Evolutionary conservation across 2,888 invertebrate genomes (phyloP), one percentile per base, ranked within the genome.

Genomic region (Limenitis camilla): DNA sequence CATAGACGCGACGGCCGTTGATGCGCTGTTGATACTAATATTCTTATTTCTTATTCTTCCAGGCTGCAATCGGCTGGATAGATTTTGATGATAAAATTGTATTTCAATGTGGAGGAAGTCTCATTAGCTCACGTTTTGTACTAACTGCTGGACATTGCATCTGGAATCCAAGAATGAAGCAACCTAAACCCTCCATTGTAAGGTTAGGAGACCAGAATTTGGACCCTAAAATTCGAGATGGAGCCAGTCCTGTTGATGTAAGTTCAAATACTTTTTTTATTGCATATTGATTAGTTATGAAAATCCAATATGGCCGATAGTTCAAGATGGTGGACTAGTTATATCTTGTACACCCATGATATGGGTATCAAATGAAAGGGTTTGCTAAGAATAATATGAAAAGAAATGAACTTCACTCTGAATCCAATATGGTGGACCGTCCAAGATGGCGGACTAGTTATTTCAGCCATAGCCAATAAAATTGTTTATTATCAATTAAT

Each of bases 71-170:
- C 1, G 83, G 83, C 4, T 83, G 76, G 75, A 61, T 70, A 2
- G 66, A 68, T 41, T 61, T 63, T 9, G 64, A 66, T 1, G 72
- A 67, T 10, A 65, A 69, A 0, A 81, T 88, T 56, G 58, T 64
- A 0, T 91, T 90, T 86, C 64, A 66, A 4, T 93, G 94, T 62
- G 93, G 93, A 0, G 94, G 93, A 0, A 88, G 90, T 8, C 77
- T 94, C 6, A 89, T 94, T 51, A 91, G 91, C 48, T 85, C 90
- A 1, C 77, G 78, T 6, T 92, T 89, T 69, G 89, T 94, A 31
- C 67, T 93, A 4, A 91, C 92, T 0, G 93, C 93, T 0, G 93
- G 91, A 68, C 91, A 80, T 53, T 71, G 76, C 59, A 67, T 55
- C 10, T 51, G 64, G 1, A 65, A 73, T 46, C 65, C 72, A 0